Evolutionary conservation across 2,113 vertebrate genomes (phyloP).

Genomic region (Zapornia atra): DNA sequence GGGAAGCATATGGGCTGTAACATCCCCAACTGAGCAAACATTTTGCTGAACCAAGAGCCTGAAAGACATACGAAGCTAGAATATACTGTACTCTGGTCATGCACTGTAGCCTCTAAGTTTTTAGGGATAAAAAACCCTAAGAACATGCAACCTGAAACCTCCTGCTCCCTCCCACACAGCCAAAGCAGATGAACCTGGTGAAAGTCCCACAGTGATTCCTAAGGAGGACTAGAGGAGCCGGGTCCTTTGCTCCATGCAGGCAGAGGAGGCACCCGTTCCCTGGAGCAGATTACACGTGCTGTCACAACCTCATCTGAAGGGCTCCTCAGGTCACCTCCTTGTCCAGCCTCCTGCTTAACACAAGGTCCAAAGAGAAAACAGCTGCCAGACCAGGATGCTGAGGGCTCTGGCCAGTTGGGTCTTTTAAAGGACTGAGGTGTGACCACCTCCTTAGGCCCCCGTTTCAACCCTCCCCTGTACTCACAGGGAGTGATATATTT

Average conservation of each 20-base stretch:
- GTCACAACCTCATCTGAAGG: background rate
- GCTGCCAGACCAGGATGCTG: background rate
- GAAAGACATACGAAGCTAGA: background rate
- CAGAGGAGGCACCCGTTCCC: background rate
- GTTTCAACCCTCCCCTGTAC: background rate
- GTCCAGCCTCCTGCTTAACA: background rate
- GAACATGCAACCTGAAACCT: background rate
- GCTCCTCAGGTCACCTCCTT: background rate
- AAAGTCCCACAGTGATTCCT: background rate
- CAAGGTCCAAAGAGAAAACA: background rate
- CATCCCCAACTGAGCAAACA: background rate
- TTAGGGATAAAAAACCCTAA: background rate
- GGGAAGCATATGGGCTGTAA: background rate
- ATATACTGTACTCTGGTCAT: background rate
- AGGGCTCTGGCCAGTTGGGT: background rate
- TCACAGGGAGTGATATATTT: background rate
- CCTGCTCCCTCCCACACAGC: background rate
- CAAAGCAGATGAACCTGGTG: too few relatives aligned
- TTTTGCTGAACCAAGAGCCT: background rate
- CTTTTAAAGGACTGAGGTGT: background rate
- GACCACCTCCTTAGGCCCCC: background rate
- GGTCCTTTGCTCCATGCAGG: background rate
- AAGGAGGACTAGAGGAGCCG: background rate
- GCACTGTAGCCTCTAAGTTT: background rate
- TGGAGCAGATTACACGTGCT: fast-evolving